Evolutionary conservation across 1,140 invertebrate genomes (phyloP), one percentile per base, ranked within the genome.

Genomic region (Euglossa dilemma): DNA sequence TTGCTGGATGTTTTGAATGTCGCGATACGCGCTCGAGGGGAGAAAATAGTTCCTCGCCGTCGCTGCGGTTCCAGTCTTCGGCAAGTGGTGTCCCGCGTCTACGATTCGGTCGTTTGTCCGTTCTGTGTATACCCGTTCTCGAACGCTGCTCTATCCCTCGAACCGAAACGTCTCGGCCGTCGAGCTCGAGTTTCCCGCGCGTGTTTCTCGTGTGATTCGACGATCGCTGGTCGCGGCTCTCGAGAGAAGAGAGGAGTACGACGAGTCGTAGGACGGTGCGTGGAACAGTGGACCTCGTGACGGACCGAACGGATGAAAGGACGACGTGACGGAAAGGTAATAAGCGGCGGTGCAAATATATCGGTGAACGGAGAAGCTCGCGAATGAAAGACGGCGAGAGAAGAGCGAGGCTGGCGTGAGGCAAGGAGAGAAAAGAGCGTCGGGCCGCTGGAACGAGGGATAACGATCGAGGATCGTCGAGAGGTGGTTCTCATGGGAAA

Each of bases 251-350:
- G 36, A 36, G 36, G 36, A 36, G 36, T 36, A 36, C 47, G 59
- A 36, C 50, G 56, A 70, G 64, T n/a, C n/a, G n/a, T n/a, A 56
- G 50, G 50, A 77, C 71, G 61, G 80, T 83, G 80, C 45, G 67
- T 70, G 45, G 16, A 16, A 70, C 23, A 16, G 66, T 50, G 64
- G 61, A 59, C 59, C 47, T 75, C n/a, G 63, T 71, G 83, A 66
- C 63, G 36, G 36, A 11, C 61, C 61, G 36, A 63, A 16, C 28
- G 61, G 61, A n/a, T 36, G 4, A 63, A 63, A 63, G 25, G 61
- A 8, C 61, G 25, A 63, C 61, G 47, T 50, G 47, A 6, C 47
- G 7, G 47, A 50, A 50, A 50, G 18, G 9, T 43, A 11, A 11
- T n/a, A n/a, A n/a, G n/a, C n/a, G n/a, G 36, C 28, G 18, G 25